These are phyloP conservation scores for Fissipunctia ypsillon DNA, from an alignment of 2,888 invertebrate genomes.

Conservation along the genomic window DNA sequence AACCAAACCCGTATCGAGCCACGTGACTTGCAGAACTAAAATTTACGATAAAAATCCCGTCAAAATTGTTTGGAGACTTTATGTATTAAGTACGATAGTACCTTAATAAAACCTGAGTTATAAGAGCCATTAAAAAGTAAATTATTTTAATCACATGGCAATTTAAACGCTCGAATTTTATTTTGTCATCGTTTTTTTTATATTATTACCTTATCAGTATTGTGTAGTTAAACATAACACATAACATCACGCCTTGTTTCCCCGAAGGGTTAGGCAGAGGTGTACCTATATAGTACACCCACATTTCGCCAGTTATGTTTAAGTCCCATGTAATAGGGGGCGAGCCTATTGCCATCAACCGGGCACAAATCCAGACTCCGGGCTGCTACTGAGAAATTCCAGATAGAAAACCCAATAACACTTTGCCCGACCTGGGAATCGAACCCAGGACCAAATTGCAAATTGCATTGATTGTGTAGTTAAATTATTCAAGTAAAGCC, in stretches of 20 bases:
- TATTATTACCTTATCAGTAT: not conserved
- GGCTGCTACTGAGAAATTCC: too few relatives aligned
- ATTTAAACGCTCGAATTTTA: not conserved
- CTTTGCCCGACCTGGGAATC: too few relatives aligned
- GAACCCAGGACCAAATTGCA: too few relatives aligned
- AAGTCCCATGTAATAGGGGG: too few relatives aligned
- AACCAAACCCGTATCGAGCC: not conserved
- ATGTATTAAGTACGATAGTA: not conserved
- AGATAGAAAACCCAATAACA: too few relatives aligned
- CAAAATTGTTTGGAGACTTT: conserved; percentile 1
- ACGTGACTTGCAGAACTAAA: conserved; percentile 9
- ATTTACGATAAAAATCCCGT: conserved; percentile 20
- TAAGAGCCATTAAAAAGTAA: conserved; percentile 2
- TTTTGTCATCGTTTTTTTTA: not conserved
- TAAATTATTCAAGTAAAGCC: conserved; percentile 2
- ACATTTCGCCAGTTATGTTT: too few relatives aligned
- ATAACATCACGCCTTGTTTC: too few relatives aligned
- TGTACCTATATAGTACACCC: too few relatives aligned
- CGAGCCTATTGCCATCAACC: too few relatives aligned
- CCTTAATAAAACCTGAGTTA: conserved; percentile 9
- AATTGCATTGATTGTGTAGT: too few relatives aligned
- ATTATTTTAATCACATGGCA: conserved; percentile 12
- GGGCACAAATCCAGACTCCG: too few relatives aligned
- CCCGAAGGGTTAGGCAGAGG: too few relatives aligned
- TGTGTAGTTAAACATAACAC: not conserved